phyloP scores from a whole-genome alignment of 2,888 invertebrate genomes.

The Brachyopa scutellaris region DNA sequence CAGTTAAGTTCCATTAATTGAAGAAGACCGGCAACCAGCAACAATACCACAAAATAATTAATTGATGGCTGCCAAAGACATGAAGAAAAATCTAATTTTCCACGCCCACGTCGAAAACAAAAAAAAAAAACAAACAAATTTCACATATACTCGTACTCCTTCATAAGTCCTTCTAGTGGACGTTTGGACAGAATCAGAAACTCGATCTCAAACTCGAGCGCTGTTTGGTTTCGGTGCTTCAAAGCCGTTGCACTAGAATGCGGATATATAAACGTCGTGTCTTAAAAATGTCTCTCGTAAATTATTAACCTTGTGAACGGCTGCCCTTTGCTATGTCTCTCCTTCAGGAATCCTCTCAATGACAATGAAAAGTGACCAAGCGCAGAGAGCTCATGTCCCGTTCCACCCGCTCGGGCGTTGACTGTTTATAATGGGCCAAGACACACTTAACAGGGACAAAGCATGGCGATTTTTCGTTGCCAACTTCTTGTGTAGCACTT shows the following conservation, averaged over 20 bases:
- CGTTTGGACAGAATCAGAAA: constrained; percentile 22
- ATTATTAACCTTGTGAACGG: constrained; percentile 52
- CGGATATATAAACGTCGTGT: constrained; percentile 58
- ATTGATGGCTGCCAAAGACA: constrained; percentile 65
- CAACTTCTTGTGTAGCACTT: constrained; percentile 53
- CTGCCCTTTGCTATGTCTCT: constrained; percentile 47
- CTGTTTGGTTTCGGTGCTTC: too few relatives aligned
- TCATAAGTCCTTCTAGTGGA: constrained; percentile 33
- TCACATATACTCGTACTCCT: too few relatives aligned
- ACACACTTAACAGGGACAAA: constrained; percentile 66
- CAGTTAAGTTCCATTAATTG: constrained; percentile 33
- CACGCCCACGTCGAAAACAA: neutral
- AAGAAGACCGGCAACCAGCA: constrained; percentile 15
- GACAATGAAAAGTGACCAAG: constrained; percentile 63
- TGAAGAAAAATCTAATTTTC: constrained; percentile 50
- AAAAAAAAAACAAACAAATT: constrained; percentile 32
- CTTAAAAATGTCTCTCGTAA: constrained; percentile 68
- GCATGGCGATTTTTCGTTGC: constrained; percentile 58
- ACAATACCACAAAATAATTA: constrained; percentile 48
- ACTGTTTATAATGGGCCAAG: constrained; percentile 66
- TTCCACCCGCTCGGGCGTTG: constrained; percentile 41
- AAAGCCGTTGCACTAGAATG: constrained; percentile 43
- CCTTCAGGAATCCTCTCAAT: constrained; percentile 46
- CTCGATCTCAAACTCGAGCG: neutral
- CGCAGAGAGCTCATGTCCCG: constrained; percentile 7